A percentile compares a stretch with the other conserved stretches of the same genome.
Conservation (phyloP, 2,888 invertebrate species). For the Lordiphosa andalusiaca region DNA sequence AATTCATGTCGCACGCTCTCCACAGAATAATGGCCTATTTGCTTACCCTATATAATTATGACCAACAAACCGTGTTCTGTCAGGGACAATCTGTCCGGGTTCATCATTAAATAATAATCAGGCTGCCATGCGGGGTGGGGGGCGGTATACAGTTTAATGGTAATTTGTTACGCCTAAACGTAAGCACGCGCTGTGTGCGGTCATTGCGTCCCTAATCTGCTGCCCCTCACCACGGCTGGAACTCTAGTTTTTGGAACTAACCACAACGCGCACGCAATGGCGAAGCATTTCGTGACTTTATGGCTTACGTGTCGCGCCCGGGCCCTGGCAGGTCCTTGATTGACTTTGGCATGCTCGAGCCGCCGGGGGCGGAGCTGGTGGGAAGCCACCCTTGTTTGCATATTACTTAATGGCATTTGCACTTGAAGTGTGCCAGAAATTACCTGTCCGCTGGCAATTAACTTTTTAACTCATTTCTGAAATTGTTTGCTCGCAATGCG, state of each 20-base stretch:
- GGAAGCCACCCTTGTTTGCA: conserved; percentile 68
- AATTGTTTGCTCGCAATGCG: conserved; percentile 43
- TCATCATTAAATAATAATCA: conserved; percentile 76
- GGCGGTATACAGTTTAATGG: conserved; percentile 52
- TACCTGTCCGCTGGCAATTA: conserved; percentile 74
- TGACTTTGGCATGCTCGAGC: conserved; percentile 46
- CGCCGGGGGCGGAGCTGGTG: conserved; percentile 11
- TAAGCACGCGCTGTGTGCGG: conserved; percentile 68
- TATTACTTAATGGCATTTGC: conserved; percentile 72
- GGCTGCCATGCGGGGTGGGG: conserved; percentile 13
- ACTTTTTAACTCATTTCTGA: conserved; percentile 68
- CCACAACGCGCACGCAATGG: conserved; percentile 61
- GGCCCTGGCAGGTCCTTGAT: conserved; percentile 62
- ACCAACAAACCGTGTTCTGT: conserved; percentile 26
- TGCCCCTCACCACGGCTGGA: conserved; percentile 2
- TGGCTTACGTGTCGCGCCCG: conserved; percentile 67
- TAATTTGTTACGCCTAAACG: conserved; percentile 80
- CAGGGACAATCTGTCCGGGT: conserved; percentile 45
- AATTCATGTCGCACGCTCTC: conserved; percentile 1
- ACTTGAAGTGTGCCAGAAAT: conserved; percentile 73
- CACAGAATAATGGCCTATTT: conserved; percentile 10
- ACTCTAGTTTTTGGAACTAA: conserved; percentile 44
- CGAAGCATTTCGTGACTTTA: conserved; percentile 70
- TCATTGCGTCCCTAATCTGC: conserved; percentile 45
- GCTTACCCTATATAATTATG: conserved; percentile 47